These are phyloP conservation scores for Hydractinia symbiolongicarpus DNA, from an alignment of 30 jellyfish, hydroid and myxozoan species.

Conservation along the genomic window DNA sequence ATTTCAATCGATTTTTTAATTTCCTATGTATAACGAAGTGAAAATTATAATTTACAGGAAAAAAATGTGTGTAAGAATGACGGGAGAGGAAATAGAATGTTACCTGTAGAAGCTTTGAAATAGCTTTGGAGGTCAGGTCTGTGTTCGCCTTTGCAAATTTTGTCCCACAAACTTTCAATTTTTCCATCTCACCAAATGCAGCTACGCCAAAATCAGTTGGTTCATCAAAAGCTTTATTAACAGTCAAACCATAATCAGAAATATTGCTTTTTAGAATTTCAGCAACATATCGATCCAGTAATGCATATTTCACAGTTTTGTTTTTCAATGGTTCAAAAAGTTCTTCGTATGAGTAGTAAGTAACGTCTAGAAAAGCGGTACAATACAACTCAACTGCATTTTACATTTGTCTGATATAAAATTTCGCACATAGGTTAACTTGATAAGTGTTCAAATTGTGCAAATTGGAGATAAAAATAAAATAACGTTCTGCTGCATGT, in stretches of 20 bases:
- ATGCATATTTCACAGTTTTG: conserved; percentile 1
- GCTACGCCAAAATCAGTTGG: conserved; percentile 14
- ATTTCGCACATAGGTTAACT: too few species aligned
- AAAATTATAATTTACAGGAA: too few species aligned
- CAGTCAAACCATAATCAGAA: neutral
- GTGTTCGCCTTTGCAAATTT: conserved; percentile 2
- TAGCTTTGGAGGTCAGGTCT: neutral
- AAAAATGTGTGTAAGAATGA: too few species aligned
- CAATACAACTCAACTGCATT: too few species aligned
- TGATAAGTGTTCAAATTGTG: too few species aligned
- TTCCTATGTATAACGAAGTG: too few species aligned
- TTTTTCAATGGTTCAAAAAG: neutral
- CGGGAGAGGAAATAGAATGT: too few species aligned
- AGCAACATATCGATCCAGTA: neutral
- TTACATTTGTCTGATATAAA: too few species aligned
- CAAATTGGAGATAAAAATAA: too few species aligned
- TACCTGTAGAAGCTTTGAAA: neutral
- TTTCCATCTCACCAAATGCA: conserved; percentile 14
- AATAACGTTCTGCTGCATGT: too few species aligned
- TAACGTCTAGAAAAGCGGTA: neutral
- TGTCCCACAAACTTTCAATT: conserved; percentile 6
- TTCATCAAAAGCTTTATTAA: neutral
- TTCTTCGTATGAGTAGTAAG: conserved; percentile 2
- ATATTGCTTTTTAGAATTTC: neutral
- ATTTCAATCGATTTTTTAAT: too few species aligned